Evolutionary conservation across 2,888 invertebrate species (phyloP), one percentile per base, ranked within the genome.

Genomic region (Stenichneumon culpator): DNA sequence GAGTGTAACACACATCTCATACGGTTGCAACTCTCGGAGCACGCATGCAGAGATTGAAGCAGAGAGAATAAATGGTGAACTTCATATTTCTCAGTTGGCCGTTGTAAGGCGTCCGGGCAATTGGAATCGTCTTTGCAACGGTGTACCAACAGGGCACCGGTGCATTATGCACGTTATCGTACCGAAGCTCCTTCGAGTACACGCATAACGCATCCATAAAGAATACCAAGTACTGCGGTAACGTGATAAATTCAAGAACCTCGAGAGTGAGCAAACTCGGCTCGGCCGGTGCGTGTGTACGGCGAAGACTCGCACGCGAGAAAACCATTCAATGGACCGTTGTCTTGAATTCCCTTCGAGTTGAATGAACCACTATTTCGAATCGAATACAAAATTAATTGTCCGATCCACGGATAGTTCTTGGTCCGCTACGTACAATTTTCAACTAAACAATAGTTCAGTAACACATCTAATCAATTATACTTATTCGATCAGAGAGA

Each of bases 11-110:
- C 16, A 54, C 32, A 52, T 52, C 19, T 9, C 36, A 39, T 16
- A 69, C 7, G 44, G 39, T n/a, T 11, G 39, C 9, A 39, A 22
- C 6, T 22, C 44, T 60, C 22, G 52, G 22, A 69, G 70, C 25
- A 50, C 19, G 32, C 63, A 50, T 57, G 22, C 25, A 25, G 22
- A 65, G 47, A 57, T 57, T 7, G 72, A 72, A 67, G 44, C 32
- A 32, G 47, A 28, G 65, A 52, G 39, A 57, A 54, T 60, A 16
- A 74, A 69, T 75, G 75, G 67, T 22, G 47, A 69, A 74, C 75
- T 82, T 50, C n/a, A 82, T 82, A 82, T 75, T 82, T 82, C 81
- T 82, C 69, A 28, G 69, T n/a, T 44, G 69, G 14, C 36, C 28
- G 69, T 7, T 22, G 73, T 25, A 39, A 36, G 16, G 57, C 69